Evolutionary conservation across 2,888 invertebrate species (phyloP).

Genomic region (Galerucella nymphaeae): DNA sequence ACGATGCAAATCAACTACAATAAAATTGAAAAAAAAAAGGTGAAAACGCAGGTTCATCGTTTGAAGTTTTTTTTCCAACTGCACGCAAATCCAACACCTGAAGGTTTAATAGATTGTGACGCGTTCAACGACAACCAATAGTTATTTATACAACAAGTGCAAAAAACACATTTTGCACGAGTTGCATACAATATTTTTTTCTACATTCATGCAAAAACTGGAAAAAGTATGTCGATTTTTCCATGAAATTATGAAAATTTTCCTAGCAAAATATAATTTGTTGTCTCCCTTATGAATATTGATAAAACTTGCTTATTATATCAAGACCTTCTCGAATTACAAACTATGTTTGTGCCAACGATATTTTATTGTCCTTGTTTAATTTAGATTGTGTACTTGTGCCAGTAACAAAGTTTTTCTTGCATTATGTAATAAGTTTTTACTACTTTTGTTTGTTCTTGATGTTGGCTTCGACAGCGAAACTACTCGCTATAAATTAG

Average conservation of each 20-base stretch:
- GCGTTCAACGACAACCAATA: too few relatives aligned
- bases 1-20: neutral
- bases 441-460: slow-evolving; percentile 10
- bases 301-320: slow-evolving; percentile 14
- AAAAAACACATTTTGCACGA: too few relatives aligned
- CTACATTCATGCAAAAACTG: too few relatives aligned
- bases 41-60: slow-evolving; percentile 1
- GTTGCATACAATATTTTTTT: too few relatives aligned
- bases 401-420: slow-evolving; percentile 44
- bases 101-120: neutral
- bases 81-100: neutral
- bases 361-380: slow-evolving; percentile 48
- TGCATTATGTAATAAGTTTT: slow-evolving; percentile 23
- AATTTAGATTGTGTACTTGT: slow-evolving; percentile 44
- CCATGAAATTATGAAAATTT: neutral
- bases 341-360: slow-evolving; percentile 41
- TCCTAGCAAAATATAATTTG: neutral
- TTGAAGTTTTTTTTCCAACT: neutral
- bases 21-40: neutral
- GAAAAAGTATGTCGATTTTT: neutral
- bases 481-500: neutral
- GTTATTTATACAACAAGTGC: too few relatives aligned
- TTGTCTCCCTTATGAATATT: neutral
- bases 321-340: slow-evolving; percentile 36
- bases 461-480: neutral